phyloP scores from a whole-genome alignment of 2,888 invertebrate species.

The Cheiracanthium punctorium region DNA sequence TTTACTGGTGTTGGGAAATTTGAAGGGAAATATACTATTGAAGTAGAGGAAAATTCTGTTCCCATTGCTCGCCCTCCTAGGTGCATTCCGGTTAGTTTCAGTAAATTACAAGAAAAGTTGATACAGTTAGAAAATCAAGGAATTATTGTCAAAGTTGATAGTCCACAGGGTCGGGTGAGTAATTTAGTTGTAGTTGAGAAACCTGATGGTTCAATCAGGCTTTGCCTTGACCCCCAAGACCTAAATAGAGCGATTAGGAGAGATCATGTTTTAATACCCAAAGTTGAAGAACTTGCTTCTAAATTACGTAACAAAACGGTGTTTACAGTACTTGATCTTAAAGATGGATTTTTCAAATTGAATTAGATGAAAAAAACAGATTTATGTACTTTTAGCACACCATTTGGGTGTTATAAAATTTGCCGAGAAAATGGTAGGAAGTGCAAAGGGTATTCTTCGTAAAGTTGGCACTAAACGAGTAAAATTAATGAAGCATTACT shows the following conservation, averaged over 20 bases:
- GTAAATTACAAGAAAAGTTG: neutral
- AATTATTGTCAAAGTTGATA: neutral
- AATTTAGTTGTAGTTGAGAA: neutral
- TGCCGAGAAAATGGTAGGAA: conserved; percentile 3
- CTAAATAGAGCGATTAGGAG: neutral
- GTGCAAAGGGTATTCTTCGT: neutral
- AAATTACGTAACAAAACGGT: neutral
- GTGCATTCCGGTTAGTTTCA: neutral
- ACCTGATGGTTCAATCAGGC: neutral
- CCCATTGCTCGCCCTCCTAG: neutral
- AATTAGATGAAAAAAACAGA: neutral
- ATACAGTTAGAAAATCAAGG: neutral
- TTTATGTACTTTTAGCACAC: neutral
- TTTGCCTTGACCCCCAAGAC: neutral
- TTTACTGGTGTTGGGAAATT: neutral
- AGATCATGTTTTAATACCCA: neutral
- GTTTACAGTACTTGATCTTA: too few species aligned
- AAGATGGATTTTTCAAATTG: neutral
- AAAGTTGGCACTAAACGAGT: neutral
- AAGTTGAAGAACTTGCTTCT: neutral
- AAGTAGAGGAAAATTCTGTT: neutral
- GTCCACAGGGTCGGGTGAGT: neutral
- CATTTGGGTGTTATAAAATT: neutral
- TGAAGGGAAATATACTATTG: neutral
- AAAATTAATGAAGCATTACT: too few species aligned